Percentiles rank a stretch among this genome's conserved stretches.
These are phyloP conservation scores for Coleophora deauratella DNA, from an alignment of 2,888 invertebrate genomes.

Conservation along the genomic window DNA sequence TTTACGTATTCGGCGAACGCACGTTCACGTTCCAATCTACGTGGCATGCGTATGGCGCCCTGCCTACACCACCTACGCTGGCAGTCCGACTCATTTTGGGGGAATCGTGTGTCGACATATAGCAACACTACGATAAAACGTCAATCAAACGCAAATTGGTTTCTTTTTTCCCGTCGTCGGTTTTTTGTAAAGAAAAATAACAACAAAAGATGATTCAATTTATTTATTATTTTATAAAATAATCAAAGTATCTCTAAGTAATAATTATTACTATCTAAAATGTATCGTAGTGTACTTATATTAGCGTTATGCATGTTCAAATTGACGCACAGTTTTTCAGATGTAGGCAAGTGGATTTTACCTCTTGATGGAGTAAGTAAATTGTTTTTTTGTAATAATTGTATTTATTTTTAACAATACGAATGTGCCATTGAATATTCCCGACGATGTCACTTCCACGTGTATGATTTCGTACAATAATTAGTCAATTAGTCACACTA, in stretches of 20 bases:
- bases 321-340: constrained; percentile 65
- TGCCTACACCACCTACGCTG: too few relatives aligned
- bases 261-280: constrained; percentile 21
- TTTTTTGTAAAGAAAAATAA: constrained; percentile 6
- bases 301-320: constrained; percentile 38
- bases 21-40: too few relatives aligned
- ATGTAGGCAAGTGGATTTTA: constrained; percentile 80
- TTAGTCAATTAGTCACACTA: too few relatives aligned
- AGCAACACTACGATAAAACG: too few relatives aligned
- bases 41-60: too few relatives aligned
- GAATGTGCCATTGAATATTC: neutral
- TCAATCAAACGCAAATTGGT: neutral
- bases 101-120: too few relatives aligned
- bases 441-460: too few relatives aligned
- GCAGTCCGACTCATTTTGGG: too few relatives aligned
- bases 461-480: too few relatives aligned
- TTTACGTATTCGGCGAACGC: too few relatives aligned
- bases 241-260: constrained; percentile 13
- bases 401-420: constrained; percentile 1
- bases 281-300: constrained; percentile 42
- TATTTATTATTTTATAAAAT: constrained; percentile 19
- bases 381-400: neutral
- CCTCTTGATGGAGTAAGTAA: constrained; percentile 69
- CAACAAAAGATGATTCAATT: constrained; percentile 27
- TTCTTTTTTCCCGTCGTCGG: neutral